Evolutionary conservation across 2,888 invertebrate genomes (phyloP).

Genomic region (Hirtodrosophila alboralis): DNA sequence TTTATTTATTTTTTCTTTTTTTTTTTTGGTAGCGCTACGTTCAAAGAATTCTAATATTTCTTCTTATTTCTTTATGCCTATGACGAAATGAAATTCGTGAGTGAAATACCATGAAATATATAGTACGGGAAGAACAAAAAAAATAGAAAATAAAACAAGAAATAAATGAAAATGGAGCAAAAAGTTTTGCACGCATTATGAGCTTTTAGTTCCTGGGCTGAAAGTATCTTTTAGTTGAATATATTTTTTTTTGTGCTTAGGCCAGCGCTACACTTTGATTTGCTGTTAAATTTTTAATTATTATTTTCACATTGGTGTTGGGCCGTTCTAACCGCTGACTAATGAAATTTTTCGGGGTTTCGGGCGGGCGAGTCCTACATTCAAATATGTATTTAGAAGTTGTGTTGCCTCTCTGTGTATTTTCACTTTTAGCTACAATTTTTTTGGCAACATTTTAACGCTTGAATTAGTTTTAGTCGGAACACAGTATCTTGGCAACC

Average conservation of each 20-base stretch:
- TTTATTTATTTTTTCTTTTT: constrained; percentile 14
- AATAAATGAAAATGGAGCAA: constrained; percentile 21
- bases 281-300: constrained; percentile 48
- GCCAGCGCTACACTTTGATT: constrained; percentile 49
- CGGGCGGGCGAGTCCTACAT: too few relatives aligned
- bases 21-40: constrained; percentile 35
- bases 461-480: constrained; percentile 11
- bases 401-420: too few relatives aligned
- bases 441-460: constrained; percentile 1
- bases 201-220: constrained; percentile 44
- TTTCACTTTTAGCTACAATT: constrained; percentile 8
- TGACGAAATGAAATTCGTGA: constrained; percentile 75
- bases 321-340: constrained; percentile 41
- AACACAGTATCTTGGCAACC: not conserved
- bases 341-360: constrained; percentile 47
- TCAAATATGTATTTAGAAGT: constrained; percentile 22
- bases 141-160: constrained; percentile 21
- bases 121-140: constrained; percentile 28
- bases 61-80: constrained; percentile 23
- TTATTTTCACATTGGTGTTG: constrained; percentile 10
- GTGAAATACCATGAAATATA: constrained; percentile 69
- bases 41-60: constrained; percentile 72
- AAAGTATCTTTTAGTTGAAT: constrained; percentile 61
- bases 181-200: constrained; percentile 57
- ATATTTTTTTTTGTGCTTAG: not conserved